Conservation (phyloP, 2,113 vertebrate species). For the Plectropomus leopardus region DNA sequence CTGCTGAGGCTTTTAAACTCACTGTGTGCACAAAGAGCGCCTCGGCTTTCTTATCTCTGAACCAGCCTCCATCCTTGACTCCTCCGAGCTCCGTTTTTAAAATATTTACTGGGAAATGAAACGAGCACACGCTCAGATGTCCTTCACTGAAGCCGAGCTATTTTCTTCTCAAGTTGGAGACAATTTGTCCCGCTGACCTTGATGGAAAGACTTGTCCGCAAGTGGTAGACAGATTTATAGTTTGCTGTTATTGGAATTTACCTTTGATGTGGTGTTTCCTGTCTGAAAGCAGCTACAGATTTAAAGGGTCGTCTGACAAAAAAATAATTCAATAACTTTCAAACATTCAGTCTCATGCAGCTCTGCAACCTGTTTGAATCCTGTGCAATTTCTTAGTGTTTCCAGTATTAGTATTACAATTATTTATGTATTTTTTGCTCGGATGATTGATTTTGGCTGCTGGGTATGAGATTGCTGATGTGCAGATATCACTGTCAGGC, state of each 20-base stretch:
- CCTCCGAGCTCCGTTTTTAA: background rate
- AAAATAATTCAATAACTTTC: background rate
- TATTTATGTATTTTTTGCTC: too few relatives aligned
- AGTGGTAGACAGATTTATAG: background rate
- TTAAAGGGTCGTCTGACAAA: background rate
- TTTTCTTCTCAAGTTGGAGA: constrained; percentile 21
- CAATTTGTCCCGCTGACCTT: background rate
- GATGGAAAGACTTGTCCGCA: background rate
- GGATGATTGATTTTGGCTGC: too few relatives aligned
- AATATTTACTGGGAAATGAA: constrained; percentile 1
- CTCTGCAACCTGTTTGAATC: background rate
- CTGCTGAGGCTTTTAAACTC: constrained; percentile 13
- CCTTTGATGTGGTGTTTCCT: background rate
- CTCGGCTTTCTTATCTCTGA: constrained; percentile 20
- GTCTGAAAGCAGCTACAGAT: background rate
- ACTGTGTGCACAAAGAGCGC: background rate
- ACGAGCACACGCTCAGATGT: background rate
- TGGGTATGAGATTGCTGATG: too few relatives aligned
- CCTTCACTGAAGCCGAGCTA: constrained; percentile 11
- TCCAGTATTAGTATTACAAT: too few relatives aligned
- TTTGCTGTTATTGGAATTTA: background rate
- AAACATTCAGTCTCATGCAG: background rate
- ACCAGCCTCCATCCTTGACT: constrained; percentile 21
- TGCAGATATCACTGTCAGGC: too few relatives aligned
- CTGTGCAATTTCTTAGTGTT: too few relatives aligned